Percentiles rank a stretch among this genome's conserved stretches.
Evolutionary conservation across 2,888 invertebrate species (phyloP).

Genomic region (Cordilura impudica): DNA sequence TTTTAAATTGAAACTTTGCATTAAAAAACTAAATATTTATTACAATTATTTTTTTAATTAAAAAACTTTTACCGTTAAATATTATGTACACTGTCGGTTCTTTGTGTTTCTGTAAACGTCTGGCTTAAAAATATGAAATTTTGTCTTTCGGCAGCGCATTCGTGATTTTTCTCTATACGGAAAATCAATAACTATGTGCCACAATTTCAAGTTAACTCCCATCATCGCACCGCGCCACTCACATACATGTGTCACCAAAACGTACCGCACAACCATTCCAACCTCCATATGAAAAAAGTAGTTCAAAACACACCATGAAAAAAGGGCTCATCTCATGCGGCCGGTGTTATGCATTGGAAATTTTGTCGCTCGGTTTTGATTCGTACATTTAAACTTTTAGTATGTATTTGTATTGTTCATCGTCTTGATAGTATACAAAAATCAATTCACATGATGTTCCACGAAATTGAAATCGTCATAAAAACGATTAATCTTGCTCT

Average conservation of each 20-base stretch:
- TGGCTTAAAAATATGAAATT: slow-evolving; percentile 59
- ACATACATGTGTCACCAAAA: slow-evolving; percentile 31
- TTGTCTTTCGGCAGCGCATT: slow-evolving; percentile 51
- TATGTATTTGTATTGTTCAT: neutral
- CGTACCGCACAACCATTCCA: slow-evolving; percentile 6
- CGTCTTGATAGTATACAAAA: slow-evolving; percentile 56
- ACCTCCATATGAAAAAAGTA: neutral
- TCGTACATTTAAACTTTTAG: slow-evolving; percentile 22
- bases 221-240: slow-evolving; percentile 16
- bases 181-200: slow-evolving; percentile 72
- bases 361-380: slow-evolving; percentile 26
- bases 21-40: no score
- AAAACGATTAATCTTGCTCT: slow-evolving; percentile 30
- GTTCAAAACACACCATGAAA: neutral
- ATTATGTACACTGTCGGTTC: slow-evolving; percentile 53
- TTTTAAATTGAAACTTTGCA: neutral
- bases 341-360: slow-evolving; percentile 44
- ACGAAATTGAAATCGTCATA: slow-evolving; percentile 42
- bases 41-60: neutral
- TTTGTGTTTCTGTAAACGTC: slow-evolving; percentile 58
- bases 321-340: slow-evolving; percentile 25
- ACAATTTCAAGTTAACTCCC: slow-evolving; percentile 42
- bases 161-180: slow-evolving; percentile 67
- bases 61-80: slow-evolving; percentile 49
- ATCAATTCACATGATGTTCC: slow-evolving; percentile 62